Evolutionary conservation across 2,888 invertebrate species (phyloP).

Genomic region (Cataglyphis rosenhaueri): DNA sequence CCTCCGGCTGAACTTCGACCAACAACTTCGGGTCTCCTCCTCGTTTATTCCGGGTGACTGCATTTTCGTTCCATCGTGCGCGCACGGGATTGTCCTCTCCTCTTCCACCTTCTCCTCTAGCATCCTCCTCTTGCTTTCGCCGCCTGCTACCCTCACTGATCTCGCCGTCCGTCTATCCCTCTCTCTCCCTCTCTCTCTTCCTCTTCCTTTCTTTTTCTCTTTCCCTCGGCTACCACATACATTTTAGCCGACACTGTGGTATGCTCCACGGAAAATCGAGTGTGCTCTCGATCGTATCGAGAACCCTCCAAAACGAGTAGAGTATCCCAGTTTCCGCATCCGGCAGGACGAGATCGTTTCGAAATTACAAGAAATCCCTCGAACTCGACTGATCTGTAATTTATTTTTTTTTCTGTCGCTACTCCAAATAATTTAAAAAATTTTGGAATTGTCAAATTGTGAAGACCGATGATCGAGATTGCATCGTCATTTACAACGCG

Average conservation of each 20-base stretch:
- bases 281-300: slow-evolving; percentile 66
- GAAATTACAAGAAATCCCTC: slow-evolving; percentile 6
- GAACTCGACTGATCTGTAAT: background rate
- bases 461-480: background rate
- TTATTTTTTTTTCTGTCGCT: background rate
- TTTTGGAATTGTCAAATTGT: background rate
- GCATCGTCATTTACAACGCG: slow-evolving; percentile 6
- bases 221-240: slow-evolving; percentile 73
- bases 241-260: slow-evolving; percentile 80
- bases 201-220: slow-evolving; percentile 42
- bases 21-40: slow-evolving; percentile 84
- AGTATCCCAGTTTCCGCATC: slow-evolving; percentile 28
- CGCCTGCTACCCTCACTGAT: slow-evolving; percentile 52
- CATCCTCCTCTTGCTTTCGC: slow-evolving; percentile 59
- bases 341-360: background rate
- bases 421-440: background rate
- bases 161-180: slow-evolving; percentile 20
- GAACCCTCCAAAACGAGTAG: slow-evolving; percentile 59
- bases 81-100: slow-evolving; percentile 54
- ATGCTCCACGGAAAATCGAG: slow-evolving; percentile 70
- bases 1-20: slow-evolving; percentile 83
- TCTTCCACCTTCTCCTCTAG: slow-evolving; percentile 29
- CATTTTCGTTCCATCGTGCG: slow-evolving; percentile 83
- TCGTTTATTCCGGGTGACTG: slow-evolving; percentile 85
- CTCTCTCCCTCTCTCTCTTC: slow-evolving; percentile 34